phyloP scores from a whole-genome alignment of 2,888 invertebrate genomes.

The Perithous albicinctus region DNA sequence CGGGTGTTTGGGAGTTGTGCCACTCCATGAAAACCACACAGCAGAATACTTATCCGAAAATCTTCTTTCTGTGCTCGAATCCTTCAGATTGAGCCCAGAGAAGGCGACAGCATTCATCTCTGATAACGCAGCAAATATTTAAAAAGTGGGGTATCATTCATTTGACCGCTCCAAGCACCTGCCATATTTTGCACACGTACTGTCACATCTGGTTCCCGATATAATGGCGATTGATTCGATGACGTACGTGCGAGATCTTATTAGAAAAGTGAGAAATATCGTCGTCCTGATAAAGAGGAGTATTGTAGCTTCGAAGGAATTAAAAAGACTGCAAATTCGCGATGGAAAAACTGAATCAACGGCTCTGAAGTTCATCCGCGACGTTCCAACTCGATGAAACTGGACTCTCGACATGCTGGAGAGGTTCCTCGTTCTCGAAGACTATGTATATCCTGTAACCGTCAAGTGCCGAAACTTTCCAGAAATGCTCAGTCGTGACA shows the following conservation, averaged over 20 bases:
- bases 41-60: conserved; percentile 54
- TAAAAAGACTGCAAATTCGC: conserved; percentile 53
- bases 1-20: conserved; percentile 52
- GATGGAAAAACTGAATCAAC: conserved; percentile 63
- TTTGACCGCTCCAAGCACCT: conserved; percentile 50
- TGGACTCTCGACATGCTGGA: conserved; percentile 61
- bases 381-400: conserved; percentile 63
- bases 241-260: conserved; percentile 37
- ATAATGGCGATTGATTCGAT: background rate
- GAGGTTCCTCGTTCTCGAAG: conserved; percentile 54
- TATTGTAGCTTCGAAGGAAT: conserved; percentile 57
- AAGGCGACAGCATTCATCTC: conserved; percentile 41
- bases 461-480: conserved; percentile 57
- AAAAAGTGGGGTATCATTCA: no score
- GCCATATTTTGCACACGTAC: conserved; percentile 61
- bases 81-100: conserved; percentile 36
- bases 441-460: conserved; percentile 58
- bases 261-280: conserved; percentile 63
- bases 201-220: conserved; percentile 56
- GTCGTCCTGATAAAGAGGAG: conserved; percentile 61
- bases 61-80: conserved; percentile 30
- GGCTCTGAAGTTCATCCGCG: conserved; percentile 56
- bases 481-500: conserved; percentile 45
- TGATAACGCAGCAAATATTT: conserved; percentile 59
- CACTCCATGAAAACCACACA: conserved; percentile 64